phyloP scores from a whole-genome alignment of 92 coral and sea anemone species.

The Parazoanthus swiftii region DNA sequence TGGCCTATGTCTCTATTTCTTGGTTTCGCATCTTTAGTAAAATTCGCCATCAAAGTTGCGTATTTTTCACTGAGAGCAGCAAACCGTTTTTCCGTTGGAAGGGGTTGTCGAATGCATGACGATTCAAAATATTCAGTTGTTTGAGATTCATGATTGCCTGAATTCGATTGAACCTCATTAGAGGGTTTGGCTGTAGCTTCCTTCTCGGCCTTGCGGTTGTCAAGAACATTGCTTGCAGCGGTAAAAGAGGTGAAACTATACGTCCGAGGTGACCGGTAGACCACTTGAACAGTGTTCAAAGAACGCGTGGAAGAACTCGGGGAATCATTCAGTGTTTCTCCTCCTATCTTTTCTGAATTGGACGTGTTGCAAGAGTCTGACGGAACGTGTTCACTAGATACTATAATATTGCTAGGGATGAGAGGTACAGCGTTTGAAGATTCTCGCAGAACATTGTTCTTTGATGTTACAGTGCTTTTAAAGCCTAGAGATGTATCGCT shows the following conservation, averaged over 20 bases:
- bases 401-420: neutral
- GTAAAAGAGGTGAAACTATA: neutral
- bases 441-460: neutral
- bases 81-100: slow-evolving; percentile 31
- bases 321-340: neutral
- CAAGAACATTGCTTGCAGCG: neutral
- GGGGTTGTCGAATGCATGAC: neutral
- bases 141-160: neutral
- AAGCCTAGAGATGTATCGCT: neutral
- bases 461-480: neutral
- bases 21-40: slow-evolving; percentile 13
- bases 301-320: neutral
- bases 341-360: neutral
- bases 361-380: neutral
- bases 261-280: slow-evolving; percentile 8
- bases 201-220: neutral
- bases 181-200: neutral
- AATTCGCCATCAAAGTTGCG: slow-evolving; percentile 38
- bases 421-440: neutral
- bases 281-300: slow-evolving; percentile 27
- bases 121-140: neutral
- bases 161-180: neutral
- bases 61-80: slow-evolving; percentile 36
- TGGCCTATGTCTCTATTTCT: slow-evolving; percentile 1
- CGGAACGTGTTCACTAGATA: neutral